Evolutionary conservation across 2,888 invertebrate species (phyloP).

Genomic region (Smittia sp.): DNA sequence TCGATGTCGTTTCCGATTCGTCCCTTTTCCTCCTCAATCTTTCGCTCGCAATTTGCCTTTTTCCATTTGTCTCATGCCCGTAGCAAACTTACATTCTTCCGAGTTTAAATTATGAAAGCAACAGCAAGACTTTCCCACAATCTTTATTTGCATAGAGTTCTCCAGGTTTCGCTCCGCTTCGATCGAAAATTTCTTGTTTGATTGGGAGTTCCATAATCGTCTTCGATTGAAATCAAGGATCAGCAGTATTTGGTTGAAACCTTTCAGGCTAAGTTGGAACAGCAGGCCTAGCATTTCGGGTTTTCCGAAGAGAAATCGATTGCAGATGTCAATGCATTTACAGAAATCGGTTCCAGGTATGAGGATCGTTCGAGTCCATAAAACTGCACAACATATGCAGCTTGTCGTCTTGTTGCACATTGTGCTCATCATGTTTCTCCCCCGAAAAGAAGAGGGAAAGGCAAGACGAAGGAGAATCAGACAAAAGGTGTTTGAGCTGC

Average conservation of each 20-base stretch:
- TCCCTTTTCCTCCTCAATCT: not conserved
- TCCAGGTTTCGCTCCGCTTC: too few species aligned
- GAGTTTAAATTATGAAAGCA: too few species aligned
- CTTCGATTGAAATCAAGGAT: too few species aligned
- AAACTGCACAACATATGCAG: conserved; percentile 41
- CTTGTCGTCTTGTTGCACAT: conserved; percentile 29
- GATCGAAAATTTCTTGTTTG: too few species aligned
- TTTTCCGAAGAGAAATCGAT: conserved; percentile 22
- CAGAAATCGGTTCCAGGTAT: conserved; percentile 28
- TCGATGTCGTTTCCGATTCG: not conserved
- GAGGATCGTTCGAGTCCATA: not conserved
- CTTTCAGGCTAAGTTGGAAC: not conserved
- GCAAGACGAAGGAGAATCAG: conserved; percentile 7
- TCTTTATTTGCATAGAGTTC: too few species aligned
- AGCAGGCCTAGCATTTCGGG: conserved; percentile 7
- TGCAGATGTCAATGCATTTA: conserved; percentile 38
- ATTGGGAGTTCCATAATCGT: too few species aligned
- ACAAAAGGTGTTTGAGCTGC: conserved; percentile 36
- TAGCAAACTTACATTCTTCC: too few species aligned
- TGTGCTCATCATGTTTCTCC: conserved; percentile 12
- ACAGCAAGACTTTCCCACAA: too few species aligned
- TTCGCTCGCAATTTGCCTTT: not conserved
- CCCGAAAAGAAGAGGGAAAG: conserved; percentile 22
- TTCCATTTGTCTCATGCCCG: too few species aligned
- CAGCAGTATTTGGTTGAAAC: too few species aligned